Evolutionary conservation across 2,888 invertebrate species (phyloP), one percentile per base, ranked within the genome.

Genomic region (Boloria selene): DNA sequence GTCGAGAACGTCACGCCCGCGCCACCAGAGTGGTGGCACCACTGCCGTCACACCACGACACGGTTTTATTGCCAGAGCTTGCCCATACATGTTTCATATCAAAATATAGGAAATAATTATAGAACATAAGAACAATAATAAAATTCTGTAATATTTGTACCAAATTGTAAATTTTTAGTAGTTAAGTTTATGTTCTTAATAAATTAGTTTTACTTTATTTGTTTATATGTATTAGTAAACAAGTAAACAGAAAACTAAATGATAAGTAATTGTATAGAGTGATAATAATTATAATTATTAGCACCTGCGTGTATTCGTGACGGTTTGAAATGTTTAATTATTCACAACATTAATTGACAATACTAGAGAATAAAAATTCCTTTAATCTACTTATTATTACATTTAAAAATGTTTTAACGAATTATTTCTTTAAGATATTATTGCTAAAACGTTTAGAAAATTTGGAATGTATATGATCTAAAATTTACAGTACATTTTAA

Each of bases 301-400:
- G 85, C 85, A 85, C 84, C 84, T 77, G 79, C 73, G 50, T 65
- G 56, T 61, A 77, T 76, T 61, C 55, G 64, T 60, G 69, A 73
- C 69, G 68, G 64, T 69, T 69, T 42, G 45, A 67, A 64, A 55
- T 65, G 69, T 64, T 69, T 65, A 55, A 64, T 53, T 64, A 70
- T 70, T 73, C 72, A 76, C 74, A 76, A 75, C 72, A 70, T 71
- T 76, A 79, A 78, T 79, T 79, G 77, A 79, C 79, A 70, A 72
- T 67, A 64, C 68, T 63, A 65, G 22, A 64, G 63, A 61, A 66
- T 63, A 66, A 51, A 49, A 58, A 50, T 14, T 45, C n/a, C 0
- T 13, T 49, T 53, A 56, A 13, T 38, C 54, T 42, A 59, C 42
- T 56, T 52, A 66, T 7, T 58, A 26, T 38, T 49, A 31, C 17